Conservation (phyloP, 1,140 invertebrate genomes). For the Dendroctonus ponderosae region DNA sequence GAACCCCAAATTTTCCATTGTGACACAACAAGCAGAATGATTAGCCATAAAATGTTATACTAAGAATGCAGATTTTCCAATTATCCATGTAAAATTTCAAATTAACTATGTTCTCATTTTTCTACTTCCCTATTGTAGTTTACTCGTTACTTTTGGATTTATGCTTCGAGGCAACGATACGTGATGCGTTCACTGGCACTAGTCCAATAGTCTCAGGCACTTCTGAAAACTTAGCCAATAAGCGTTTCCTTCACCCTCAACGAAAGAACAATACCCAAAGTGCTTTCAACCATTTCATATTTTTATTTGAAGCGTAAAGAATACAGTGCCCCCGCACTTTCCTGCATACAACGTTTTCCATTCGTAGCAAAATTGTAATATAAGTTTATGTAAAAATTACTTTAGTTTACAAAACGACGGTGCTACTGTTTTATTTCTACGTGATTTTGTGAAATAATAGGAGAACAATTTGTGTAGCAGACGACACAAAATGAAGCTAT, state of each 20-base stretch:
- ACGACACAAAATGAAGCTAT: constrained; percentile 14
- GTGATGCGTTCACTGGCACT: neutral
- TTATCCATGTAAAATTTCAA: no score
- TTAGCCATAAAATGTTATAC: no score
- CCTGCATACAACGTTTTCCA: neutral
- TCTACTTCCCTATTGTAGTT: neutral
- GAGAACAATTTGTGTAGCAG: constrained; percentile 12
- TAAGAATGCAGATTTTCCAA: no score
- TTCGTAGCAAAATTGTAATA: neutral
- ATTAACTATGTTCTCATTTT: no score
- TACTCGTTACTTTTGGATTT: neutral
- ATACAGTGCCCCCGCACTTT: constrained; percentile 1
- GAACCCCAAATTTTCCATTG: no score
- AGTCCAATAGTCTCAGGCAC: neutral
- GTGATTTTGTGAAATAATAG: constrained; percentile 14
- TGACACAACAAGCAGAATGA: no score
- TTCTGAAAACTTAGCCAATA: constrained; percentile 14
- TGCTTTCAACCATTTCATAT: constrained; percentile 24
- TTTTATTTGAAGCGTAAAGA: constrained; percentile 18
- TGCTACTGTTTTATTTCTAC: constrained; percentile 13
- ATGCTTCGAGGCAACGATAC: neutral
- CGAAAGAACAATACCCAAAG: constrained; percentile 21
- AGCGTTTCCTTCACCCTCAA: constrained; percentile 7
- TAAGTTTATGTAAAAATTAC: constrained; percentile 13
- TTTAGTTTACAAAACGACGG: neutral